Evolutionary conservation across 2,888 invertebrate species (phyloP).

Genomic region (Drosophila crucigera): DNA sequence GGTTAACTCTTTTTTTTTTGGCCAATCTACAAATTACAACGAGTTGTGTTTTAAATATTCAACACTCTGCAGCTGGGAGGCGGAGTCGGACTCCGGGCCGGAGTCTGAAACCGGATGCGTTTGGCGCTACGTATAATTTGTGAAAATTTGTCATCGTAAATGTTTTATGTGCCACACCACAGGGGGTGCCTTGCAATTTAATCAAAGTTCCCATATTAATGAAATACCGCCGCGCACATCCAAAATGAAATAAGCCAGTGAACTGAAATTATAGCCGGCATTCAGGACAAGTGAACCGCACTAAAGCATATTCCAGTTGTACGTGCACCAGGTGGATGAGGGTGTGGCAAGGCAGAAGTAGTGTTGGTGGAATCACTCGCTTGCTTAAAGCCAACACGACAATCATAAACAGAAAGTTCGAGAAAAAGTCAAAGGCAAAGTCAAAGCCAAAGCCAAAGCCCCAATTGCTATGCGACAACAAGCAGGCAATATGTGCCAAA

Average conservation of each 20-base stretch:
- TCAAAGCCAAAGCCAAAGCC: conserved; percentile 36
- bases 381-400: conserved; percentile 50
- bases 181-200: conserved; percentile 63
- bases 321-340: conserved; percentile 3
- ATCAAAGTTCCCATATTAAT: conserved; percentile 79
- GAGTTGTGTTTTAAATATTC: conserved; percentile 4
- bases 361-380: not conserved
- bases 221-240: conserved; percentile 49
- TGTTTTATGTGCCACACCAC: conserved; percentile 38
- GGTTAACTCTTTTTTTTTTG: no score
- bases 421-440: conserved; percentile 34
- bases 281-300: conserved; percentile 39
- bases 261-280: conserved; percentile 52
- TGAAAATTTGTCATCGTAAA: conserved; percentile 68
- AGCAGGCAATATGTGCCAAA: conserved; percentile 4
- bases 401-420: conserved; percentile 60
- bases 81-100: not conserved
- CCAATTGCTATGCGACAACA: conserved; percentile 29
- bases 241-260: conserved; percentile 41
- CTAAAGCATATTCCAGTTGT: conserved; percentile 68
- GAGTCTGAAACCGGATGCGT: conserved; percentile 29
- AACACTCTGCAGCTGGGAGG: conserved; percentile 22
- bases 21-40: no score
- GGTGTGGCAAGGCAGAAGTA: not conserved
- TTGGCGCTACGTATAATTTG: conserved; percentile 57